A percentile compares a stretch with the other conserved stretches of the same genome.
phyloP scores from a whole-genome alignment of 2,797 vertebrate species.

The Gorsachius magnificus region DNA sequence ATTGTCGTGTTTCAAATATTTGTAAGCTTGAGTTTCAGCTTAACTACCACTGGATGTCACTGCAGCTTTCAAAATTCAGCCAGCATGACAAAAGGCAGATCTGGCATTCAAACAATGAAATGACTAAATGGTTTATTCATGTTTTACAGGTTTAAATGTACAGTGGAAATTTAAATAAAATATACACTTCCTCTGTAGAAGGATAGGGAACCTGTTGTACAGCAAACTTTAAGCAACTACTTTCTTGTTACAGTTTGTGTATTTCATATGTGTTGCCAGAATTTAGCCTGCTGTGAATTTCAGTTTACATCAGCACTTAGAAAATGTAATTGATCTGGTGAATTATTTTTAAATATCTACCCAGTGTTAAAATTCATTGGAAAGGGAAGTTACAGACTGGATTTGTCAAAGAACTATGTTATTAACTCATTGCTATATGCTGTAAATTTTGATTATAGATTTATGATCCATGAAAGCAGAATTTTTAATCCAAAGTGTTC shows the following conservation, averaged over 20 bases:
- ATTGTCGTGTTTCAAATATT: neutral
- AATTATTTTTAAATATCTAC: neutral
- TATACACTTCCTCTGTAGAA: neutral
- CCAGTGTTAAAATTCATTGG: neutral
- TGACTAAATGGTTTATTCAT: neutral
- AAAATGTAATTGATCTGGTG: neutral
- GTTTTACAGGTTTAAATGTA: neutral
- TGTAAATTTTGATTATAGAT: neutral
- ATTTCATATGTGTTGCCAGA: neutral
- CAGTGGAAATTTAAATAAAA: neutral
- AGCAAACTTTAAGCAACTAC: neutral
- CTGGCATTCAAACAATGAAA: neutral
- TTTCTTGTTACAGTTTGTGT: neutral
- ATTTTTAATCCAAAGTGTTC: neutral
- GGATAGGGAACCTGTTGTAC: neutral
- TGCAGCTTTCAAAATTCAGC: neutral
- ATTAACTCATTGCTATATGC: neutral
- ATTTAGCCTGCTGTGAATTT: neutral
- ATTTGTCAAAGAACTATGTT: neutral
- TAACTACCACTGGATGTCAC: conserved; percentile 7
- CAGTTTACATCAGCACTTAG: neutral
- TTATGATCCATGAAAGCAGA: neutral
- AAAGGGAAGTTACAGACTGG: neutral
- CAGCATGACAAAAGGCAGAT: neutral
- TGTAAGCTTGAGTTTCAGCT: neutral